Evolutionary conservation across 2,888 invertebrate species (phyloP).

Genomic region (Elmis aenea): DNA sequence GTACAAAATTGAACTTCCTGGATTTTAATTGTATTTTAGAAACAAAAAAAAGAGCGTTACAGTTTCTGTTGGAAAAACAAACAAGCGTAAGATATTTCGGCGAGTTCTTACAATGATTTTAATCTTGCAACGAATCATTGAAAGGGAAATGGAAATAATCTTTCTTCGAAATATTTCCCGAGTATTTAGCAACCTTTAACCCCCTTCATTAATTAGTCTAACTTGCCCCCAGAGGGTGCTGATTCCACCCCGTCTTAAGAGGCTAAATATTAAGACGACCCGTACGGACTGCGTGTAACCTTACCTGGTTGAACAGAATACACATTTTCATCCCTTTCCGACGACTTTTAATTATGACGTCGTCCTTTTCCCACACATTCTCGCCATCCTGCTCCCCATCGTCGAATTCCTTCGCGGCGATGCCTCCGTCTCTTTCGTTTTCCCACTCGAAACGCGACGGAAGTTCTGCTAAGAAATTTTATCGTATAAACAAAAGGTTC

Average conservation of each 20-base stretch:
- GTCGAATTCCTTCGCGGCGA: neutral
- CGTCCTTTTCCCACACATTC: neutral
- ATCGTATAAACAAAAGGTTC: slow-evolving; percentile 18
- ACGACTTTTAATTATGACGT: slow-evolving; percentile 12
- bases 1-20: too few species aligned
- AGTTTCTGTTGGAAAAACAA: too few species aligned
- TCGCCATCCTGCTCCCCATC: too few species aligned
- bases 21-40: too few species aligned
- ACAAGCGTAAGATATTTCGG: too few species aligned
- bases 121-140: too few species aligned
- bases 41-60: too few species aligned
- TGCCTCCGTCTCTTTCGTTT: slow-evolving; percentile 7
- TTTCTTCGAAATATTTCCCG: slow-evolving; percentile 40
- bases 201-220: slow-evolving; percentile 49
- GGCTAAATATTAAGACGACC: slow-evolving; percentile 27
- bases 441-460: slow-evolving; percentile 6
- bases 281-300: slow-evolving; percentile 27
- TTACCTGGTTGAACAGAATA: slow-evolving; percentile 27
- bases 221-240: slow-evolving; percentile 44
- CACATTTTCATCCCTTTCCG: slow-evolving; percentile 15
- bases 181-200: slow-evolving; percentile 45
- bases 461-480: slow-evolving; percentile 7
- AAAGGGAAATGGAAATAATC: slow-evolving; percentile 28
- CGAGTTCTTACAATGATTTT: too few species aligned
- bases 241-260: slow-evolving; percentile 24